A percentile compares a stretch with the other conserved stretches of the same genome.
Conservation (phyloP, 2,113 vertebrate species). For the Daboia siamensis region DNA sequence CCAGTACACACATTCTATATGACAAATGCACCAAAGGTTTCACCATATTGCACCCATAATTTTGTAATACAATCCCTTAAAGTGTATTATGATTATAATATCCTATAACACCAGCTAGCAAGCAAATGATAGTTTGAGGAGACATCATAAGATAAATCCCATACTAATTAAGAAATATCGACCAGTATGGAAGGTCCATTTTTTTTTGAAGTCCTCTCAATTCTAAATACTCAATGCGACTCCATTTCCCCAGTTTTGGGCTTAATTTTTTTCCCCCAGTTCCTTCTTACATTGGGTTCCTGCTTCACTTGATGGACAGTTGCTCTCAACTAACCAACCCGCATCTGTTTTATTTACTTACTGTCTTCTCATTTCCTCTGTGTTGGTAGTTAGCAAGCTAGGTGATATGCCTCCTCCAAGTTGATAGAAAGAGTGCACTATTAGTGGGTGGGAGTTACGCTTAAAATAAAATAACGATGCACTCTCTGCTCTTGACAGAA, state of each 20-base stretch:
- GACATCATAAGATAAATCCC: not conserved
- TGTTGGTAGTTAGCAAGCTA: not conserved
- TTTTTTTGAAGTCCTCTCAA: not conserved
- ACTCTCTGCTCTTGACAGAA: not conserved
- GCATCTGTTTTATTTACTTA: not conserved
- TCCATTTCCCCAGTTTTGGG: not conserved
- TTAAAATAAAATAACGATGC: too few species aligned
- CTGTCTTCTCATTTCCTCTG: not conserved
- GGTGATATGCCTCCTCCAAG: not conserved
- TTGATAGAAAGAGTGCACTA: not conserved
- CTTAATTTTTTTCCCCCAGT: not conserved
- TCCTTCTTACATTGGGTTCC: not conserved
- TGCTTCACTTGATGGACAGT: not conserved
- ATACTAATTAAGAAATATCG: not conserved
- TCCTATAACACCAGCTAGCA: not conserved
- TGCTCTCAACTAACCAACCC: not conserved
- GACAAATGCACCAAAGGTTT: not conserved
- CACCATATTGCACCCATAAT: not conserved
- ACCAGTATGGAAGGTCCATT: not conserved
- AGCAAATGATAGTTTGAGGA: not conserved
- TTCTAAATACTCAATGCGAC: not conserved
- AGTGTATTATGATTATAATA: not conserved
- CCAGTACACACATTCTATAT: not conserved
- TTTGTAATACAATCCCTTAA: not conserved
- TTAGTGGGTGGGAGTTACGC: not conserved